phyloP scores from a whole-genome alignment of 2,797 vertebrate genomes.

The Kryptopterus vitreolus region DNA sequence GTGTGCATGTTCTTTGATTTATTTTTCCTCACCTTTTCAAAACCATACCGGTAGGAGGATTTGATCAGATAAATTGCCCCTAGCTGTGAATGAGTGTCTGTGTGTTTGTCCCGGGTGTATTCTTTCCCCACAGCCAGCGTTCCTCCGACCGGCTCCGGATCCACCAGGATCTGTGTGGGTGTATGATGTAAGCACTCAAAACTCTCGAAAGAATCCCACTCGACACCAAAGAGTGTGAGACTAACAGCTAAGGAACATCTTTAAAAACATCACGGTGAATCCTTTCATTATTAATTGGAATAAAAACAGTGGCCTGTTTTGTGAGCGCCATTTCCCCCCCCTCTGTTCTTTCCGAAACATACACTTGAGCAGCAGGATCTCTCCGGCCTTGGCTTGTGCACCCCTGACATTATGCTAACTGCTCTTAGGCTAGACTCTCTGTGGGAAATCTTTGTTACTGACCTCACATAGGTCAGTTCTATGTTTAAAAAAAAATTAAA shows the following conservation, averaged over 20 bases:
- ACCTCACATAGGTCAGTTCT: conserved; percentile 22
- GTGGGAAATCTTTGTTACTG: conserved; percentile 16
- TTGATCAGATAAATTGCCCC: neutral
- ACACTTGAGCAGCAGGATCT: neutral
- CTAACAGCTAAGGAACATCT: neutral
- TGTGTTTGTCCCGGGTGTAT: neutral
- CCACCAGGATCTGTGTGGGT: neutral
- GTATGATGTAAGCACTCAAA: neutral
- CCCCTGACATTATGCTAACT: neutral
- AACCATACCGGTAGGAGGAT: neutral
- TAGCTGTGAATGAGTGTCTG: neutral
- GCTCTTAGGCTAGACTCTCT: neutral
- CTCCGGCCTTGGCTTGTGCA: neutral
- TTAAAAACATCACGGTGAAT: neutral
- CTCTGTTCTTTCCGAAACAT: neutral
- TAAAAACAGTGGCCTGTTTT: neutral
- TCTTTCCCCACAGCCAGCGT: neutral
- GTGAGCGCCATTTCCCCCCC: neutral
- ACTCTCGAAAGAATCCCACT: neutral
- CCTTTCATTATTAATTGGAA: neutral
- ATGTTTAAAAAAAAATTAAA: neutral
- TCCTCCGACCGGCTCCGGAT: neutral
- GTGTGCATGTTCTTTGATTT: neutral
- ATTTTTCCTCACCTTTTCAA: neutral
- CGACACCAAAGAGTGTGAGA: neutral